phyloP scores from a whole-genome alignment of 2,113 vertebrate genomes.

The Heliornis fulica region DNA sequence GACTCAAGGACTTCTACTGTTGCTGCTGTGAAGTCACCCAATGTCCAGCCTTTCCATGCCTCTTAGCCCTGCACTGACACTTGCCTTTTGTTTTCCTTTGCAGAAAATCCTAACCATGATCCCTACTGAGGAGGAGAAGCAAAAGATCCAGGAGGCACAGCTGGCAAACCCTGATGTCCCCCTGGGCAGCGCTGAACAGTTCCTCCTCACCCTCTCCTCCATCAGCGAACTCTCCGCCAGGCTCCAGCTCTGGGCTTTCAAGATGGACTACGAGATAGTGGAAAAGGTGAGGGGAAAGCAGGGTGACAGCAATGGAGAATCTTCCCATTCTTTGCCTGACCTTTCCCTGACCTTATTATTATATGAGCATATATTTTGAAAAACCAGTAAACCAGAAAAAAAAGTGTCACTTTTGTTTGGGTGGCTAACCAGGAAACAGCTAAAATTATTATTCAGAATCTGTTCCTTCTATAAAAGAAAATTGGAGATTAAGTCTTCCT shows the following conservation, averaged over 20 bases:
- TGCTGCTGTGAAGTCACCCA: background rate
- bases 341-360: background rate
- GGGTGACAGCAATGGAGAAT: background rate
- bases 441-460: background rate
- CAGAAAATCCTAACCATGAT: conserved; percentile 99
- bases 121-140: conserved; percentile 95
- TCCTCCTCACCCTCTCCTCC: conserved; percentile 94
- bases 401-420: background rate
- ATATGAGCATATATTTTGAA: background rate
- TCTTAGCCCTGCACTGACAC: background rate
- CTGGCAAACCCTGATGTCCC: conserved; percentile 90
- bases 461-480: conserved; percentile 10
- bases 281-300: conserved; percentile 84
- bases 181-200: conserved; percentile 92
- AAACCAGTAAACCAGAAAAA: background rate
- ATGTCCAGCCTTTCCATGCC: rapidly evolving
- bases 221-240: conserved; percentile 93
- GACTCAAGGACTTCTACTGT: background rate
- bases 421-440: conserved; percentile 7
- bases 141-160: conserved; percentile 96
- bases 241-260: conserved; percentile 98
- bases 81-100: background rate
- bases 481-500: conserved; percentile 38
- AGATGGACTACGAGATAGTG: conserved; percentile 94
- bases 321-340: background rate